Base-by-base conservation (phyloP, 2,888 invertebrate genomes). In the Orthosia gothica region DNA sequence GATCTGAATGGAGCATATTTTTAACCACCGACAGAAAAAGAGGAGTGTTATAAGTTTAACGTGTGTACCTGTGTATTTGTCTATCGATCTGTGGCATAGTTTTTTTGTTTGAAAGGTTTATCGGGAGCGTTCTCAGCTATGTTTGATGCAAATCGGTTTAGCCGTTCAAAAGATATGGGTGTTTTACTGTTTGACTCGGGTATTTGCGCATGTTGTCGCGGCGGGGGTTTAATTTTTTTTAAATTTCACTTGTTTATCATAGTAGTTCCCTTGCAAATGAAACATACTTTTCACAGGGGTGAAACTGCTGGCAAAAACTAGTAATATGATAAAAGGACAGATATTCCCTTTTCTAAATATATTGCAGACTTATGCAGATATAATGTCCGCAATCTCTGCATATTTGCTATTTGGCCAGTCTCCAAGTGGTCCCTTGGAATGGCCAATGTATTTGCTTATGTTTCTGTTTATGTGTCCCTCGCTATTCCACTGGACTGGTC, bases 401-500 rank as follows among this genome's bases (percentile, higher is more conserved):
- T 84, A 84, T 87, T 89, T 88, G 85, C 79, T 74, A 85, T 87
- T 91, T 91, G 91, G 92, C 88, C 64, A 65, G n/a, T 69, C 58
- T 83, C 92, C 92, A 92, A 90, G 52, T 77, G 84, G 86, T 83
- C 82, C 73, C 74, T 70, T 62, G 74, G 64, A 82, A 86, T 83
- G 58, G 76, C 69, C 81, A 62, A 77, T 74, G 74, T 84, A 79
- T 87, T 82, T 87, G 74, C 75, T 83, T 76, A 73, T 87, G 79
- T 86, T 84, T 83, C 59, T 84, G 75, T 88, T 84, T 86, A 83
- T 81, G 68, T 76, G 76, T 49, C 64, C 75, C 78, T 86, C 82
- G 72, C 85, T 86, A 85, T 72, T 77, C 67, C 26, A n/a, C 16
- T 71, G 62, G 73, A 66, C 63, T 74, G 59, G 62, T 74, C 67